Base-by-base conservation (phyloP, 2,797 vertebrate species). In the Dryobates pubescens region DNA sequence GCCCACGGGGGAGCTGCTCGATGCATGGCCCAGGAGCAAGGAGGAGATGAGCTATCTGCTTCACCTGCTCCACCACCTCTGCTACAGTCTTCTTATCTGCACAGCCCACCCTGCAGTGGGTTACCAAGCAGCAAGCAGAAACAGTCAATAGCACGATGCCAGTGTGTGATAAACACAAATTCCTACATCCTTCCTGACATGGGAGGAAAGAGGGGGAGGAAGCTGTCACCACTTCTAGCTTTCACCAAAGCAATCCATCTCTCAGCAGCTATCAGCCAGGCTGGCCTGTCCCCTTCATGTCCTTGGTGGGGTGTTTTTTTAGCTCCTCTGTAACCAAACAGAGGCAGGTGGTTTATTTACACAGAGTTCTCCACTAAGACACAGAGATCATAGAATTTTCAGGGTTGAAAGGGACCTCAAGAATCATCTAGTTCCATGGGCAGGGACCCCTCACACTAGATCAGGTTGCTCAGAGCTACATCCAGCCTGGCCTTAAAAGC, bases 331-430 rank as follows among this genome's bases (percentile, higher is more conserved):
- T 29, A 86, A 75, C 13, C 49, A 90, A 88, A 75, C 38, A 73
- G 61, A 94, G 57, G 43, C 36, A 73, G 73, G 43, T 76, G 61
- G 61, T 72, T 89, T 88, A 82, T 78, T 86, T 88, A 61, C 82
- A 86, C 51, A 65, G 64, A 54, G 57, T 64, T 84, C 71, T 36
- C 77, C 34, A 8, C 18, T 17, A 63, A 69, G 70, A 70, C 82
- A 59, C 74, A 67, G 32, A 59, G 49, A 36, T 38, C 38, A 38
- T 38, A 13, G 12, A 38, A 38, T 38, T 13, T 11, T 38, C 38
- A 38, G 38, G 38, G 38, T 38, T 38, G 38, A 13, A 38, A 38
- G 38, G 38, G 38, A 38, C 38, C 38, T 38, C 38, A 38, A 38
- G 38, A 38, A 38, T 38, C 38, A 38, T 5, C 38, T 38, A 38